A percentile compares a stretch with the other conserved stretches of the same genome.
These are phyloP conservation scores for Fistularia commersonii DNA, from an alignment of 2,797 vertebrate genomes.

Conservation along the genomic window DNA sequence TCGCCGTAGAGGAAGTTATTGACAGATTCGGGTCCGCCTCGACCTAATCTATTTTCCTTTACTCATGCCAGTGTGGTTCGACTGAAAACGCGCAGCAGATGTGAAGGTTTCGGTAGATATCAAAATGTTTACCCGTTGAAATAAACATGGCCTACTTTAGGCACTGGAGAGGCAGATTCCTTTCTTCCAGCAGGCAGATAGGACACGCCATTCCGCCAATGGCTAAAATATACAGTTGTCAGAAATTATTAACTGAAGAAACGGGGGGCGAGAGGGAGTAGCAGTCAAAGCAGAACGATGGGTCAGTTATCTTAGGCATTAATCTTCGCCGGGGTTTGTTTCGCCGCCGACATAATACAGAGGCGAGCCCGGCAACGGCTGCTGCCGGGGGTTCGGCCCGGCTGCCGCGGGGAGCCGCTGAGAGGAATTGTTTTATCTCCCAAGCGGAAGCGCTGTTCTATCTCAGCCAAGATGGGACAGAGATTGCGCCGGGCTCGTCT, in stretches of 20 bases:
- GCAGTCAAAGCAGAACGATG: conserved; percentile 67
- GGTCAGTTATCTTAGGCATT: conserved; percentile 79
- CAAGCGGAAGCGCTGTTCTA: conserved; percentile 55
- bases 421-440: conserved; percentile 67
- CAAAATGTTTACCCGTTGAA: conserved; percentile 81
- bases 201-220: conserved; percentile 70
- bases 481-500: conserved; percentile 49
- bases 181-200: conserved; percentile 70
- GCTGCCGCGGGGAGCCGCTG: conserved; percentile 51
- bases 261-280: conserved; percentile 58
- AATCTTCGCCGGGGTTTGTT: conserved; percentile 74
- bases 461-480: conserved; percentile 60
- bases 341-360: conserved; percentile 76
- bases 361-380: conserved; percentile 52
- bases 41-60: conserved; percentile 60
- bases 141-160: conserved; percentile 80
- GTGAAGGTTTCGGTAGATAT: conserved; percentile 79
- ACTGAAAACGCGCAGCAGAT: conserved; percentile 78
- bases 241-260: conserved; percentile 82
- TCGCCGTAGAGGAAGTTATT: conserved; percentile 56
- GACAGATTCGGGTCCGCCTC: conserved; percentile 61
- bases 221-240: conserved; percentile 83
- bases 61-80: conserved; percentile 64
- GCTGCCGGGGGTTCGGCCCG: conserved; percentile 24
- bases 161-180: conserved; percentile 71